Percentiles rank a stretch among this genome's conserved stretches.
These are phyloP conservation scores for Eupithecia vulgata DNA, from an alignment of 2,888 invertebrate genomes.

Conservation along the genomic window DNA sequence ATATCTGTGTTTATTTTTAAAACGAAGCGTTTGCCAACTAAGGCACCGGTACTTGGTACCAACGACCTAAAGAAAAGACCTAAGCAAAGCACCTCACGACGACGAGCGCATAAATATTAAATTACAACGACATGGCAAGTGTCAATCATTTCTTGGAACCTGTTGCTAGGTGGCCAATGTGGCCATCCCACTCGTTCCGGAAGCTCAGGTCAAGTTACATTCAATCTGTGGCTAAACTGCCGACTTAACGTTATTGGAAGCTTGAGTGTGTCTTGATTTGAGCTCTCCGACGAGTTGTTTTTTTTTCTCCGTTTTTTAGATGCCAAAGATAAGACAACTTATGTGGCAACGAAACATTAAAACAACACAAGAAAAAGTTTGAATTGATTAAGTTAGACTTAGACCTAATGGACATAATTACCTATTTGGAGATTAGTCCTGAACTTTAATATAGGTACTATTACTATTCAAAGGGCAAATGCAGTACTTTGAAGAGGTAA, in stretches of 20 bases:
- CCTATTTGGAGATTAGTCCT: too few relatives aligned
- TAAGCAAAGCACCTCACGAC: neutral
- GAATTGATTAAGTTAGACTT: too few relatives aligned
- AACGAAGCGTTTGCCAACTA: neutral
- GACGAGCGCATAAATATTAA: constrained; percentile 9
- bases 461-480: too few relatives aligned
- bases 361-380: neutral
- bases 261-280: too few relatives aligned
- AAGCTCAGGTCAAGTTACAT: neutral
- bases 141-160: constrained; percentile 22
- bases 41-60: neutral
- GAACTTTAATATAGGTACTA: too few relatives aligned
- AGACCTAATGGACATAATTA: too few relatives aligned
- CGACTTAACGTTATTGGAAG: neutral
- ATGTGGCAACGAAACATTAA: neutral
- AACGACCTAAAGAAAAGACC: neutral
- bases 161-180: constrained; percentile 8
- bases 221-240: neutral
- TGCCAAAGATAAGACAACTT: neutral
- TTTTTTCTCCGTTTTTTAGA: neutral
- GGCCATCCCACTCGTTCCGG: constrained; percentile 12
- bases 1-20: neutral
- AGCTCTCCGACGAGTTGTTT: neutral
- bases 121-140: constrained; percentile 15
- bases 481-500: too few relatives aligned